These are phyloP conservation scores for Pangasianodon hypophthalmus DNA, from an alignment of 2,113 vertebrate genomes.

Conservation along the genomic window DNA sequence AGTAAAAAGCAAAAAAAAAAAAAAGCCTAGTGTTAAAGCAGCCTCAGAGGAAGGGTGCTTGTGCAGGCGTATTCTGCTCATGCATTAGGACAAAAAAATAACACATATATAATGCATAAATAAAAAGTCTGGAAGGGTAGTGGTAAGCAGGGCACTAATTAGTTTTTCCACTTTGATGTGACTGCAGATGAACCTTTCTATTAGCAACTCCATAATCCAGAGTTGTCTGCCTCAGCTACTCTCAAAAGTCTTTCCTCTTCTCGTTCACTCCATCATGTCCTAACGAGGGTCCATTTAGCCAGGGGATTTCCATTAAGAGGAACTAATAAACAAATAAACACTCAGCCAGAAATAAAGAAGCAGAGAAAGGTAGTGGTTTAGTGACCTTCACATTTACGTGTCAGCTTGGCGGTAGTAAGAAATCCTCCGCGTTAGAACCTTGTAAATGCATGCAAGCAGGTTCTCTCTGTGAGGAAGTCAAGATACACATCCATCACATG, in stretches of 20 bases:
- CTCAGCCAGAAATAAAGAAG: constrained; percentile 13
- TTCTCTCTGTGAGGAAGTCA: constrained; percentile 4
- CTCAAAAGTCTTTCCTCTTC: constrained; percentile 59
- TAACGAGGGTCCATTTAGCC: constrained; percentile 66
- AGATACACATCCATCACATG: constrained; percentile 34
- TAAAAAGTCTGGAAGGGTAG: constrained; percentile 58
- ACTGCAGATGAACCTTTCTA: constrained; percentile 72
- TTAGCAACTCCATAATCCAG: constrained; percentile 62
- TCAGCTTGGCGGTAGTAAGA: constrained; percentile 32
- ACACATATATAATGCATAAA: constrained; percentile 67
- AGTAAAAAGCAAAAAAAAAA: background rate
- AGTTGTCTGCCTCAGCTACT: constrained; percentile 72
- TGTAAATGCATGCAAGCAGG: constrained; percentile 14
- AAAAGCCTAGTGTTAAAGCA: background rate
- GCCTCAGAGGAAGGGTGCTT: constrained; percentile 22
- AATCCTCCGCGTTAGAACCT: constrained; percentile 45
- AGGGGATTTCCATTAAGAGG: constrained; percentile 65
- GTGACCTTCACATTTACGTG: constrained; percentile 35
- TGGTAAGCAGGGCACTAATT: constrained; percentile 66
- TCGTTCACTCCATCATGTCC: constrained; percentile 67
- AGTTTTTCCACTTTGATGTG: constrained; percentile 74
- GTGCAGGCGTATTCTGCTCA: constrained; percentile 64
- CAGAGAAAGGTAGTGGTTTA: constrained; percentile 45
- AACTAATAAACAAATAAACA: constrained; percentile 48
- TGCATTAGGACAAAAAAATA: constrained; percentile 59